phyloP scores from a whole-genome alignment of 2,888 invertebrate genomes.

The Zaprionus lineosus region DNA sequence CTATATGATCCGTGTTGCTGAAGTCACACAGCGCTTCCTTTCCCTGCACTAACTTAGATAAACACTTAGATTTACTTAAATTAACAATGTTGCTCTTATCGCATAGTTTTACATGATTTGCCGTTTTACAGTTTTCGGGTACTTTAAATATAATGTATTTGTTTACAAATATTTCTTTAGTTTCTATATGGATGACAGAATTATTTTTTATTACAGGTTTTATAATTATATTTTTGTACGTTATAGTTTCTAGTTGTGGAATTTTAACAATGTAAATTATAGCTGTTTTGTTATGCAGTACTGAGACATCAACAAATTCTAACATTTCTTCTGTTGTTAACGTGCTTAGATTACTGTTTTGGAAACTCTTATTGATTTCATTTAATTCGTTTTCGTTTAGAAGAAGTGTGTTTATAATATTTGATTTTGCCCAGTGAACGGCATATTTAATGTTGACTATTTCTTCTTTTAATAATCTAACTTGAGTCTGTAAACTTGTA shows the following conservation, averaged over 20 bases:
- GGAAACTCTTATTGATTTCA: not conserved
- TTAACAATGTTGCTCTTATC: too few species aligned
- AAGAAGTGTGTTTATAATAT: not conserved
- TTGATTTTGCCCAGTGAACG: slow-evolving; percentile 7
- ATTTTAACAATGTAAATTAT: not conserved
- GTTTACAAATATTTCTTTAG: too few species aligned
- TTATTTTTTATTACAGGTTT: not conserved
- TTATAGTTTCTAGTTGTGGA: not conserved
- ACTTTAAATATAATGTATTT: too few species aligned
- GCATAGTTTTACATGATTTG: too few species aligned
- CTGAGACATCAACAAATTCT: not conserved
- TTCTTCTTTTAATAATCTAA: not conserved
- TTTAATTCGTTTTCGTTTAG: not conserved
- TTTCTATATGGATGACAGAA: too few species aligned
- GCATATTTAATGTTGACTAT: not conserved
- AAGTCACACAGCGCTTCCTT: too few species aligned
- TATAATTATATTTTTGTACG: not conserved
- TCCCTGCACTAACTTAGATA: too few species aligned
- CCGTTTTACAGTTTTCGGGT: too few species aligned
- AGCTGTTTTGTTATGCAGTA: not conserved
- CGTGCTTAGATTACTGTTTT: not conserved
- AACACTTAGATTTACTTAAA: too few species aligned
- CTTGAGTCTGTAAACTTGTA: not conserved
- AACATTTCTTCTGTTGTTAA: not conserved
- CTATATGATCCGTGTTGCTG: too few species aligned